phyloP scores from a whole-genome alignment of 2,797 vertebrate species.

The Tokudaia tokunoshimensis region DNA sequence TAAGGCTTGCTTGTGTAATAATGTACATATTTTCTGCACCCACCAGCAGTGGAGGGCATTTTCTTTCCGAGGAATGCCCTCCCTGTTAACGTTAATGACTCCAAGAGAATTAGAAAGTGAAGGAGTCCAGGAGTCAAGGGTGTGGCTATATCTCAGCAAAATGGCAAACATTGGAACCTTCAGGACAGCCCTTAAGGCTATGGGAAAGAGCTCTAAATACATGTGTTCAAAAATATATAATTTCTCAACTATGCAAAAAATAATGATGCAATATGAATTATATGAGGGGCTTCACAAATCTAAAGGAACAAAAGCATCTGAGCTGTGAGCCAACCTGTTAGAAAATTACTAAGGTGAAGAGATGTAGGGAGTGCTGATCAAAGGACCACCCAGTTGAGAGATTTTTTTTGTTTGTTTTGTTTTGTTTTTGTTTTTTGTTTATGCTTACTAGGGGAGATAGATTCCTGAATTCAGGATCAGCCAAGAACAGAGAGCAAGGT shows the following conservation, averaged over 20 bases:
- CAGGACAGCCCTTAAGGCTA: background rate
- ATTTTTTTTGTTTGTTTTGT: background rate
- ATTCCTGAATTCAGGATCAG: background rate
- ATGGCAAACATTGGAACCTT: background rate
- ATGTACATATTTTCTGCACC: background rate
- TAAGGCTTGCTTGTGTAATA: background rate
- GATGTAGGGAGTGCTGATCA: background rate
- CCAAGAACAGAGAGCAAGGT: background rate
- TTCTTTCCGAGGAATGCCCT: background rate
- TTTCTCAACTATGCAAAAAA: background rate
- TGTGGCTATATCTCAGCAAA: background rate
- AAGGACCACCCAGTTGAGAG: background rate
- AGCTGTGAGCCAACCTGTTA: background rate
- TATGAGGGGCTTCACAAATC: background rate
- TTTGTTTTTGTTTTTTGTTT: no score
- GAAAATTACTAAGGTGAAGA: background rate
- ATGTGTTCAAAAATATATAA: background rate
- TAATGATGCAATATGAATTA: background rate
- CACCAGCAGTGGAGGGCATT: background rate
- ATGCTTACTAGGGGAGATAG: background rate
- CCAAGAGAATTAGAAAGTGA: background rate
- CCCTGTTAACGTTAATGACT: background rate
- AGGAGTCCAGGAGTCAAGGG: background rate
- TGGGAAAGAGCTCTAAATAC: background rate
- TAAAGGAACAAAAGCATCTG: background rate